Evolutionary conservation across 30 jellyfish, hydroid and myxozoan species (phyloP).

Genomic region (Turritopsis dohrnii): DNA sequence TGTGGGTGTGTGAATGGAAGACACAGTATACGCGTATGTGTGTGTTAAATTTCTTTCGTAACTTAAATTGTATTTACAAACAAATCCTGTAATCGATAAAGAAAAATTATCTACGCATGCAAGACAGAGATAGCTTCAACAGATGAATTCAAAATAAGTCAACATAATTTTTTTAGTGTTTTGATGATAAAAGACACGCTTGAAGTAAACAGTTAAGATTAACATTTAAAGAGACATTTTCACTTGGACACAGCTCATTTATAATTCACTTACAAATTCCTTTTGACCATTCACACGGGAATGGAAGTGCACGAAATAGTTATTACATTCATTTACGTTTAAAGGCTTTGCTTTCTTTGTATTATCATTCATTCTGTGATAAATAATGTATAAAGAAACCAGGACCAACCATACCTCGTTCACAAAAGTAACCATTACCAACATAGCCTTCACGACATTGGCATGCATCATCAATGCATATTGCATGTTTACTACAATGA

Average conservation of each 20-base stretch:
- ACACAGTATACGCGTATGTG: neutral
- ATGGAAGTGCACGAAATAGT: too few relatives aligned
- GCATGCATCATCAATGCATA: slow-evolving; percentile 61
- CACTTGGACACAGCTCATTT: too few relatives aligned
- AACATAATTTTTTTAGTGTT: too few relatives aligned
- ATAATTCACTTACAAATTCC: too few relatives aligned
- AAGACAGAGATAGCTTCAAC: neutral
- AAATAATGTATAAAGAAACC: neutral
- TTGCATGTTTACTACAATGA: slow-evolving; percentile 70
- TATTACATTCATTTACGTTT: too few relatives aligned
- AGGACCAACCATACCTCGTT: slow-evolving; percentile 57
- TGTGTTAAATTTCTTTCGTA: neutral
- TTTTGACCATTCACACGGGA: too few relatives aligned
- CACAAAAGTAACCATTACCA: slow-evolving; percentile 89
- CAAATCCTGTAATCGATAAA: neutral
- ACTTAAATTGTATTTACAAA: neutral
- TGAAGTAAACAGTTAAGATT: too few relatives aligned
- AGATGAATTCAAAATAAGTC: neutral
- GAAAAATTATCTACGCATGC: neutral
- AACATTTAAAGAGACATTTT: too few relatives aligned
- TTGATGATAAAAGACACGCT: too few relatives aligned
- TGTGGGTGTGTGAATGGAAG: neutral
- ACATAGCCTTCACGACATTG: slow-evolving; percentile 70
- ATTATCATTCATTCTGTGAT: neutral
- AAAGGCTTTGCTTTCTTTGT: neutral